Evolutionary conservation across 1,140 invertebrate genomes (phyloP).

Genomic region (Drosophila bocqueti): DNA sequence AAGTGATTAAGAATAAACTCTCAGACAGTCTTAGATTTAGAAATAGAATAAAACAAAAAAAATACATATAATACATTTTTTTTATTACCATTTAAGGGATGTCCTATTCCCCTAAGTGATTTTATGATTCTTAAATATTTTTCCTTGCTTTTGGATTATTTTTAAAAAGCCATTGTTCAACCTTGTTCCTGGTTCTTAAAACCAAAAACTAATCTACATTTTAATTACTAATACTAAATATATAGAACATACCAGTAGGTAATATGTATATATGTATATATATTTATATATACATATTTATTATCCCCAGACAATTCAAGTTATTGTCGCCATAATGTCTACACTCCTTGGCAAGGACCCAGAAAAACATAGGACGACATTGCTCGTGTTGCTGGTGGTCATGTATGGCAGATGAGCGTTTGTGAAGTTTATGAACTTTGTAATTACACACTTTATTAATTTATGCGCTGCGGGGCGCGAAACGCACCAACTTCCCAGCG

Average conservation of each 20-base stretch:
- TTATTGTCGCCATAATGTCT: slow-evolving; percentile 2
- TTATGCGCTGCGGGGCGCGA: slow-evolving; percentile 74
- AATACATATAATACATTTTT: background rate
- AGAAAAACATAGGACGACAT: slow-evolving; percentile 10
- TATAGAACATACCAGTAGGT: background rate
- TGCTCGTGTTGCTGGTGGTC: slow-evolving; percentile 44
- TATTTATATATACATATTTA: background rate
- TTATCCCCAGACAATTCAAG: background rate
- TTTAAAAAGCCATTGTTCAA: background rate
- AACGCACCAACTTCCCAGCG: slow-evolving; percentile 46
- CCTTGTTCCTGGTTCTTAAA: background rate
- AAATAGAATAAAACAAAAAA: background rate
- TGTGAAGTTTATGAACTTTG: slow-evolving; percentile 82
- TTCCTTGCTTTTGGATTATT: background rate
- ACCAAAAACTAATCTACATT: background rate
- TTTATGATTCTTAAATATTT: background rate
- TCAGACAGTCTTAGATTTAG: background rate
- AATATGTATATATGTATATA: too few relatives aligned
- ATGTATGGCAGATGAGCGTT: slow-evolving; percentile 70
- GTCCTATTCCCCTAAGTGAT: too few relatives aligned
- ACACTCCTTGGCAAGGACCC: background rate
- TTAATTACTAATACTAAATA: background rate
- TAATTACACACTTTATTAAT: slow-evolving; percentile 84
- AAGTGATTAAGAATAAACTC: too few relatives aligned
- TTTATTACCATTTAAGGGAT: background rate